phyloP scores from a whole-genome alignment of 2,113 vertebrate genomes.

The Corythoichthys haematopterus region DNA sequence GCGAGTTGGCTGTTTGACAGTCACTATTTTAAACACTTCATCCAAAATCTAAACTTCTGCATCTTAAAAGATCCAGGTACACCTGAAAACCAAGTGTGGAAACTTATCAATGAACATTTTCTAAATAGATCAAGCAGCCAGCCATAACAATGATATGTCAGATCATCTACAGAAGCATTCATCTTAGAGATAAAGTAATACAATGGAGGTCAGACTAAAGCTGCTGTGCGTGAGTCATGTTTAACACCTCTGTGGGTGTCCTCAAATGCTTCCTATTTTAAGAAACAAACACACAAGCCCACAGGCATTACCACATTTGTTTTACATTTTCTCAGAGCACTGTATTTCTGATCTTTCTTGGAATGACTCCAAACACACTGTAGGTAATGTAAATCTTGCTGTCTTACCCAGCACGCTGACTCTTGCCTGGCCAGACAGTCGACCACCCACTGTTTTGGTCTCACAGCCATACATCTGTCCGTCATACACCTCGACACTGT shows the following conservation, averaged over 20 bases:
- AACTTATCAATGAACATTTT: constrained; percentile 33
- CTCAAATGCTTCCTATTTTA: constrained; percentile 24
- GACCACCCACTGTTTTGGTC: constrained; percentile 78
- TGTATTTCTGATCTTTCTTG: constrained; percentile 4
- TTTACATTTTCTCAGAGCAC: constrained; percentile 15
- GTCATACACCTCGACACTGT: constrained; percentile 91
- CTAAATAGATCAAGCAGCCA: constrained; percentile 28
- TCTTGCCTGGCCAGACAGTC: constrained; percentile 77
- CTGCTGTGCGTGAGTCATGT: constrained; percentile 23
- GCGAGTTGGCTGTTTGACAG: neutral
- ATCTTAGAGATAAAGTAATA: constrained; percentile 22
- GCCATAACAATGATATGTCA: constrained; percentile 27
- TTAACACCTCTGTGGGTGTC: constrained; percentile 50
- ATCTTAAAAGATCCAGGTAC: neutral
- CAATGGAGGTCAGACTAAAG: constrained; percentile 23
- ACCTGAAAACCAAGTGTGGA: neutral
- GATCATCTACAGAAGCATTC: constrained; percentile 14
- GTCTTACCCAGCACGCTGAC: constrained; percentile 84
- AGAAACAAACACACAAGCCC: constrained; percentile 9
- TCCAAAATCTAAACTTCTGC: neutral
- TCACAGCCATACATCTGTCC: constrained; percentile 83
- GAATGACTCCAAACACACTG: constrained; percentile 1
- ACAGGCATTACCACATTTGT: constrained; percentile 23
- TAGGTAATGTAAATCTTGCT: neutral
- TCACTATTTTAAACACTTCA: neutral